Conservation (phyloP, 1,140 invertebrate genomes). For the Acarapis woodi region DNA sequence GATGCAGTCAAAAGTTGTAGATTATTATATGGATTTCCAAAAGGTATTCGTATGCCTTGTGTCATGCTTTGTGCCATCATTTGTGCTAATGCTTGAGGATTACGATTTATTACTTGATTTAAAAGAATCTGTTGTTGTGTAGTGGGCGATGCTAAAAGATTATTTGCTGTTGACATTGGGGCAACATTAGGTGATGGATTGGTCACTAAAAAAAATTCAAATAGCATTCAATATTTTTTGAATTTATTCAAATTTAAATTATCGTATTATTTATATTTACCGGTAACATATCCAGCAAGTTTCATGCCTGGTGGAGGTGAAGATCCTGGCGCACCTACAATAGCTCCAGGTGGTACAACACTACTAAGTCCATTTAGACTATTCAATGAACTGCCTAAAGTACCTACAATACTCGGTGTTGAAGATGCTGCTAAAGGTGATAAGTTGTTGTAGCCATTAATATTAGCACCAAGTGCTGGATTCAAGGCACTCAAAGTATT, state of each 20-base stretch:
- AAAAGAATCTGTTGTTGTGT: neutral
- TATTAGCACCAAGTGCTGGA: too few species aligned
- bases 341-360: conserved; percentile 2
- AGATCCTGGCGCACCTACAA: conserved; percentile 4
- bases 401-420: too few species aligned
- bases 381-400: too few species aligned
- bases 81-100: neutral
- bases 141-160: neutral
- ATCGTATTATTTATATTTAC: neutral
- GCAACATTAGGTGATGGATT: neutral
- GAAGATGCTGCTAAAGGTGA: too few species aligned
- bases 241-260: neutral
- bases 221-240: neutral
- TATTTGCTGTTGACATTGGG: neutral
- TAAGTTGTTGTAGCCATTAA: too few species aligned
- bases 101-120: neutral
- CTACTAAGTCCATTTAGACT: too few species aligned
- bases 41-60: neutral
- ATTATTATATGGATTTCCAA: neutral
- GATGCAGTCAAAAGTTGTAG: too few species aligned
- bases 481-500: too few species aligned
- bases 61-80: conserved; percentile 1
- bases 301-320: conserved; percentile 5
- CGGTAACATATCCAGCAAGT: conserved; percentile 4
- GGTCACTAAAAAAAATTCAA: neutral